Evolutionary conservation across 1,140 invertebrate species (phyloP), one percentile per base, ranked within the genome.

Genomic region (Epicauta chinensis): DNA sequence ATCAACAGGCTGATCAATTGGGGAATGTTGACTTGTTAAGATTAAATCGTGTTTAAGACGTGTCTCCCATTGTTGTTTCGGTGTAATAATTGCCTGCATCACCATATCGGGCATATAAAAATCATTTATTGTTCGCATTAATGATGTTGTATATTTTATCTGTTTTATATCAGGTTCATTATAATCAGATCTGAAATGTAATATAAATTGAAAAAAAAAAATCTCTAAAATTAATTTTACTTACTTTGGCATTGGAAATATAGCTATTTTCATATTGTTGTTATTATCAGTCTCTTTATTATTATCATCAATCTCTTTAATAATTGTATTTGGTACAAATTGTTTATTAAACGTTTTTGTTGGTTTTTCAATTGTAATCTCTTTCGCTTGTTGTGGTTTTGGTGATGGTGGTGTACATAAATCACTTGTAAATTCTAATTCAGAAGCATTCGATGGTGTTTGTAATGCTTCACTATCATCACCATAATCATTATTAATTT

Each of bases 21-120:
- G 69, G 14, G 80, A 76, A 62, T 79, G 75, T 66, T 80, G 76
- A n/a, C 76, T 73, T 9, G 78, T 71, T 42, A 80, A 63, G 9
- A 72, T 67, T 29, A 86, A 68, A 64, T 79, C 77, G 51, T 71
- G 70, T 49, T 70, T 73, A 16, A 81, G 60, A 45, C 64, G 65
- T 51, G 64, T 61, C 60, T 77, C 73, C 77, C 78, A 77, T 43
- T 75, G 69, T n/a, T 68, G 69, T 38, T 68, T 71, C 7, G 74
- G 67, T 15, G 66, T 57, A 52, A 63, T 69, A 16, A 69, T 73
- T 62, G 83, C 82, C 73, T 87, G 85, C 3, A 87, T 67, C 13
- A 84, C 80, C 75, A 86, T 82, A 71, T 89, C 83, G 56, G 86
- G 80, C 58, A 86, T 77, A 68, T 89, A 91, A 65, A 83, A 81